Percentiles rank a stretch among this genome's conserved stretches.
phyloP scores from a whole-genome alignment of 1,140 invertebrate species.

The Paraescarpia echinospica region DNA sequence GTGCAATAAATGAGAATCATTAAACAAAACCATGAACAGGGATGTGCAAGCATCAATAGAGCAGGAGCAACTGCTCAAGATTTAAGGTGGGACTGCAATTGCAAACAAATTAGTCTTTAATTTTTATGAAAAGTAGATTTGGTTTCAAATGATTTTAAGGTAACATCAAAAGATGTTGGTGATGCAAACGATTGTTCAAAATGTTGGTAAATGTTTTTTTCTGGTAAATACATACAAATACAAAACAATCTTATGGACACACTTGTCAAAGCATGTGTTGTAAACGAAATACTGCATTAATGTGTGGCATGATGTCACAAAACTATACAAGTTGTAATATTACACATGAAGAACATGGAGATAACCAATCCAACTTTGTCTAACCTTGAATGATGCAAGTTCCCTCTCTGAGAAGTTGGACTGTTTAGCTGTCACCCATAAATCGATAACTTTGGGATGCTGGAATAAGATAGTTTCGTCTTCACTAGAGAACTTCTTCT shows the following conservation, averaged over 20 bases:
- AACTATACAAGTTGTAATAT: background rate
- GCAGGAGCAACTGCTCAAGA: too few relatives aligned
- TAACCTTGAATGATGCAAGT: slow-evolving; percentile 71
- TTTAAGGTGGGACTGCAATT: too few relatives aligned
- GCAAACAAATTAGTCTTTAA: too few relatives aligned
- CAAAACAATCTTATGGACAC: background rate
- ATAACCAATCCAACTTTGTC: slow-evolving; percentile 60
- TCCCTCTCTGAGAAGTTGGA: slow-evolving; percentile 80
- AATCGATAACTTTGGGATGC: slow-evolving; percentile 82
- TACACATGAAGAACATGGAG: background rate
- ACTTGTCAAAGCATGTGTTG: background rate
- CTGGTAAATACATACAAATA: background rate
- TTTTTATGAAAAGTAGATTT: too few relatives aligned
- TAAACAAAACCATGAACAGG: too few relatives aligned
- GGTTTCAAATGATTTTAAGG: too few relatives aligned
- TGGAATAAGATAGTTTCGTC: slow-evolving; percentile 81
- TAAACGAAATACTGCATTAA: background rate
- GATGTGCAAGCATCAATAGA: too few relatives aligned
- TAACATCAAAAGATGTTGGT: background rate
- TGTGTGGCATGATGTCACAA: background rate
- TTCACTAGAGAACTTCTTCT: slow-evolving; percentile 71
- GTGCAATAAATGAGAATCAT: too few relatives aligned
- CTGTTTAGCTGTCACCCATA: slow-evolving; percentile 80
- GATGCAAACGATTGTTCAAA: background rate
- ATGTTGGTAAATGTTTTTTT: background rate